Evolutionary conservation across 2,888 invertebrate genomes (phyloP).

Genomic region (Lacanobia wlatinum): DNA sequence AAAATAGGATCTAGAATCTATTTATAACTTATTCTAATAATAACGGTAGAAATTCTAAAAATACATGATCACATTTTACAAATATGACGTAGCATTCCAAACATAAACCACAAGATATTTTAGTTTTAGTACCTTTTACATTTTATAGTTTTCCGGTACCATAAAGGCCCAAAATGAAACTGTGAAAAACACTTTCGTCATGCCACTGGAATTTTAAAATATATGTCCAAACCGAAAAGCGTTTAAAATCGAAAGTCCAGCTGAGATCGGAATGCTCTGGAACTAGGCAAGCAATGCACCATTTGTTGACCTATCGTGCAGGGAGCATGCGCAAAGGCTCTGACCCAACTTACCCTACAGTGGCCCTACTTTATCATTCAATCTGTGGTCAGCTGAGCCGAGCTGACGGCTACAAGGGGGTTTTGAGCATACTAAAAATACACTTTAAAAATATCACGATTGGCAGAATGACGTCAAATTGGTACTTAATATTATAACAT

Average conservation of each 20-base stretch:
- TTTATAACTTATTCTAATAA: background rate
- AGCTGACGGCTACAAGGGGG: background rate
- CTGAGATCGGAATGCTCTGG: background rate
- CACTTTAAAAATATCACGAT: background rate
- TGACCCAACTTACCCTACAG: background rate
- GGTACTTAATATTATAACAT: background rate
- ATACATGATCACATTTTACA: background rate
- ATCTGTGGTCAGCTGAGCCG: background rate
- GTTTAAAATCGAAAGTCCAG: no score
- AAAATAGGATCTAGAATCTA: background rate
- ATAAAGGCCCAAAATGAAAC: background rate
- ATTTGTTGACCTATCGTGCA: slow-evolving; percentile 1
- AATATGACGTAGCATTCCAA: background rate
- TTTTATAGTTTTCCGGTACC: background rate
- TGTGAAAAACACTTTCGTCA: background rate
- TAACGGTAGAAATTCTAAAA: background rate
- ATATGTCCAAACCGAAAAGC: background rate
- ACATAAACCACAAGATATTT: background rate
- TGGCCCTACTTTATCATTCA: background rate
- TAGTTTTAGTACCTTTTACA: no score
- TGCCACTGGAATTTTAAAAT: background rate
- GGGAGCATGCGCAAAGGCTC: background rate
- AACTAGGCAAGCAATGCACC: background rate
- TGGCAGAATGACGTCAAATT: slow-evolving; percentile 1
- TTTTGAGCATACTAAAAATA: background rate